Percentiles rank a stretch among this genome's conserved stretches.
Evolutionary conservation across 2,888 invertebrate genomes (phyloP).

Genomic region (Drosophila formosana): DNA sequence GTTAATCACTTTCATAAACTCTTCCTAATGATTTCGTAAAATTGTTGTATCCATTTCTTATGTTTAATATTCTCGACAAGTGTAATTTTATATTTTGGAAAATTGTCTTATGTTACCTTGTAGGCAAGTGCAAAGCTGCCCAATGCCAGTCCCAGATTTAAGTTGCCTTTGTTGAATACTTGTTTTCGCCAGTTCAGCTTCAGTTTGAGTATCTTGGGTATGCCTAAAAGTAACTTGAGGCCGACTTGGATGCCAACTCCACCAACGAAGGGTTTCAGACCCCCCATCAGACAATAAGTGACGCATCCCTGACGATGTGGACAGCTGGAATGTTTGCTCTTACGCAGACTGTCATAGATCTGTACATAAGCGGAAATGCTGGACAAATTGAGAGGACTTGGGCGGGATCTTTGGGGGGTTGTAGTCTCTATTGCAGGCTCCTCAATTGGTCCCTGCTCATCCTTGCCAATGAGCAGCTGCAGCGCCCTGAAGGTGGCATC

Average conservation of each 20-base stretch:
- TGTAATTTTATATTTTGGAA: no score
- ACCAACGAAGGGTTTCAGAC: conserved; percentile 87
- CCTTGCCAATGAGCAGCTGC: conserved; percentile 87
- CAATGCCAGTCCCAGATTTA: conserved; percentile 88
- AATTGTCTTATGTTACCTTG: conserved; percentile 86
- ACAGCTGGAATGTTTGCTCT: conserved; percentile 85
- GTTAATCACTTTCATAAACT: no score
- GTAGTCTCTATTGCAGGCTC: conserved; percentile 16
- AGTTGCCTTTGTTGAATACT: conserved; percentile 86
- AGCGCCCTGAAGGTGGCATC: conserved; percentile 87
- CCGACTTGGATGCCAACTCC: conserved; percentile 88
- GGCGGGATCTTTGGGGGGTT: conserved; percentile 21
- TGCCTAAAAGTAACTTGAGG: conserved; percentile 87
- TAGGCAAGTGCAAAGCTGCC: conserved; percentile 89
- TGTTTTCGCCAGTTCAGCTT: conserved; percentile 86
- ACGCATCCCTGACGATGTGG: conserved; percentile 88
- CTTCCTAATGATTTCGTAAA: no score
- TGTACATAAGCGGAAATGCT: conserved; percentile 60
- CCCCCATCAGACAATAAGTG: conserved; percentile 86
- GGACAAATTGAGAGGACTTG: conserved; percentile 37
- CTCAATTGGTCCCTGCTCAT: conserved; percentile 85
- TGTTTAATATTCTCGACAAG: no score
- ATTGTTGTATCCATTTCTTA: no score
- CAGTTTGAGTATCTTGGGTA: conserved; percentile 86
- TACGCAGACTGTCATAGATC: conserved; percentile 69